These are phyloP conservation scores for Lemur catta DNA, from an alignment of 2,797 vertebrate genomes.

Conservation along the genomic window DNA sequence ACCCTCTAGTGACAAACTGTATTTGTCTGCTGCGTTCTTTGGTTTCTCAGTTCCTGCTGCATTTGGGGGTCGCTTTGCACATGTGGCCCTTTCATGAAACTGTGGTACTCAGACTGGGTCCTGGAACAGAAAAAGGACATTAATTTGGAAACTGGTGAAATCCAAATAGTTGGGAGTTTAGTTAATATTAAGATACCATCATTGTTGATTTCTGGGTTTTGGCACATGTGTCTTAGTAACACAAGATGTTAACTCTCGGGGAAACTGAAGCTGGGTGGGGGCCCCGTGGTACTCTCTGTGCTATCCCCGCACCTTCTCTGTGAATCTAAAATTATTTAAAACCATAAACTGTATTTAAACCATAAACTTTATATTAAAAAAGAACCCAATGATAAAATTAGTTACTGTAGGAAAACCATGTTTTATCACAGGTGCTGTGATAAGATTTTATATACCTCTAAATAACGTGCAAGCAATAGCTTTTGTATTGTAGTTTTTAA, in stretches of 20 bases:
- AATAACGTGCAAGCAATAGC: not conserved
- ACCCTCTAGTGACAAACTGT: not conserved
- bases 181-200: not conserved
- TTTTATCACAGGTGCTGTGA: not conserved
- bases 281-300: not conserved
- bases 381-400: not conserved
- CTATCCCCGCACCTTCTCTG: not conserved
- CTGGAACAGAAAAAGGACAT: not conserved
- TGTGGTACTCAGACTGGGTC: not conserved
- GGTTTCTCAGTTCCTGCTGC: not conserved
- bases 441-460: not conserved
- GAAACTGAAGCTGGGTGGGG: not conserved
- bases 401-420: not conserved
- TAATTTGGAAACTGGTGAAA: not conserved
- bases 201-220: not conserved
- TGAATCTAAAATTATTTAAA: not conserved
- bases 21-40: not conserved
- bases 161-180: not conserved
- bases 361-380: not conserved
- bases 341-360: not conserved
- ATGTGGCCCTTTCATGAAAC: too few species aligned
- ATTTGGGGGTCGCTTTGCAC: not conserved
- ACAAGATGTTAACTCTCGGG: not conserved
- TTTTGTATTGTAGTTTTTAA: not conserved
- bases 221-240: not conserved